These are phyloP conservation scores for Etia nguti DNA, from an alignment of 2,113 vertebrate species.

Conservation along the genomic window DNA sequence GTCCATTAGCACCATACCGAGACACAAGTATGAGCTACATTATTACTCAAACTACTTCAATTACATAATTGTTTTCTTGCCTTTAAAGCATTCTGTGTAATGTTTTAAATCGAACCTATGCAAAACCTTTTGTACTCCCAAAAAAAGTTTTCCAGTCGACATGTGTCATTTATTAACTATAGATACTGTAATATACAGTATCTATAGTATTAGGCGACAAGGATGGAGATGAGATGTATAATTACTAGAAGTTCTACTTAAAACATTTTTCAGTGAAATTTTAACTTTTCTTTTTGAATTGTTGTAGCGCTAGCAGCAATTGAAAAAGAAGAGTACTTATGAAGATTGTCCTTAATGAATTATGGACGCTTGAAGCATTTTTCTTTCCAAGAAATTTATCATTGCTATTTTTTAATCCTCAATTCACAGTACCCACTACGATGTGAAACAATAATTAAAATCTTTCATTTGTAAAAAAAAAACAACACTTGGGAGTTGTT, in stretches of 20 bases:
- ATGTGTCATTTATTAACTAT: background rate
- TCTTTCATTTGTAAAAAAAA: constrained; percentile 1
- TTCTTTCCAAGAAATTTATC: constrained; percentile 13
- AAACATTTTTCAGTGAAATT: background rate
- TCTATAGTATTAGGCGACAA: background rate
- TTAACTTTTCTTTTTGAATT: background rate
- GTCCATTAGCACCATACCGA: constrained; percentile 98
- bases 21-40: constrained; percentile 98
- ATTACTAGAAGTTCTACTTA: background rate
- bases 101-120: background rate
- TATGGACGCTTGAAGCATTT: constrained; percentile 27
- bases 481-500: background rate
- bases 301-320: constrained; percentile 1
- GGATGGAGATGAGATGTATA: background rate
- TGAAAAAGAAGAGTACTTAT: constrained; percentile 22
- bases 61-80: constrained; percentile 67
- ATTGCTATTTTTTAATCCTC: constrained; percentile 27
- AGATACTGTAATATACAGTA: background rate
- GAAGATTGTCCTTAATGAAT: constrained; percentile 43
- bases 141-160: background rate
- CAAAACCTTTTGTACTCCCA: background rate
- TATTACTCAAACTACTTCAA: constrained; percentile 31
- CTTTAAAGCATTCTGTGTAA: background rate
- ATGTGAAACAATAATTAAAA: constrained; percentile 43
- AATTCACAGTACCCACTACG: constrained; percentile 8